Percentiles rank a stretch among this genome's conserved stretches.
These are phyloP conservation scores for Orientallactaga bullata DNA, from an alignment of 2,113 vertebrate species.

Conservation along the genomic window DNA sequence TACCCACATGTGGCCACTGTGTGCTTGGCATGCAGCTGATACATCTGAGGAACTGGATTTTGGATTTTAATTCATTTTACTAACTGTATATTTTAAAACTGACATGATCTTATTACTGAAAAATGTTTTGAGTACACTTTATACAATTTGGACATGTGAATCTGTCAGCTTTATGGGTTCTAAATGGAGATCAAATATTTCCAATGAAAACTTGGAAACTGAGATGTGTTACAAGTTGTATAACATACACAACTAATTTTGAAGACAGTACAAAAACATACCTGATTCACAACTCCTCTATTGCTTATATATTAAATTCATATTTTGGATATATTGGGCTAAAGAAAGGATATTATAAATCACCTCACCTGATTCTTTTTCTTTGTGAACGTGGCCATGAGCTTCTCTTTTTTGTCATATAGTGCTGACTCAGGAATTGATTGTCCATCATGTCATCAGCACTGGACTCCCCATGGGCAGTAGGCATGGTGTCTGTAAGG, in stretches of 20 bases:
- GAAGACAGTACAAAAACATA: background rate
- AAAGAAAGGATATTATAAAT: conserved; percentile 8
- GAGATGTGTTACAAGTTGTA: background rate
- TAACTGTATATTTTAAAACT: conserved; percentile 29
- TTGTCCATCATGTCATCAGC: background rate
- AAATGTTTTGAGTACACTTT: background rate
- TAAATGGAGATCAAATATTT: background rate
- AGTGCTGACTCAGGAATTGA: background rate
- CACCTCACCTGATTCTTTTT: conserved; percentile 28
- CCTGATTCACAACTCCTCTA: background rate
- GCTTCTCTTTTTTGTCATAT: background rate
- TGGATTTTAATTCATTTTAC: conserved; percentile 31
- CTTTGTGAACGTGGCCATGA: background rate
- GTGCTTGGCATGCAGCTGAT: background rate
- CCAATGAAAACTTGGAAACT: conserved; percentile 3
- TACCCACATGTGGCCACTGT: background rate
- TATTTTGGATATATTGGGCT: background rate
- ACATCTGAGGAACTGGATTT: background rate
- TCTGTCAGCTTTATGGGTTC: conserved; percentile 10
- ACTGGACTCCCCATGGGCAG: fast-evolving
- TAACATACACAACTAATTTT: conserved; percentile 1
- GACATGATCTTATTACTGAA: background rate
- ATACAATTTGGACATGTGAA: background rate
- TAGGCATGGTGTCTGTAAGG: background rate
- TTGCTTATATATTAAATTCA: background rate